Conservation (phyloP, 2,888 invertebrate species). For the Omphaloscelis lunosa region DNA sequence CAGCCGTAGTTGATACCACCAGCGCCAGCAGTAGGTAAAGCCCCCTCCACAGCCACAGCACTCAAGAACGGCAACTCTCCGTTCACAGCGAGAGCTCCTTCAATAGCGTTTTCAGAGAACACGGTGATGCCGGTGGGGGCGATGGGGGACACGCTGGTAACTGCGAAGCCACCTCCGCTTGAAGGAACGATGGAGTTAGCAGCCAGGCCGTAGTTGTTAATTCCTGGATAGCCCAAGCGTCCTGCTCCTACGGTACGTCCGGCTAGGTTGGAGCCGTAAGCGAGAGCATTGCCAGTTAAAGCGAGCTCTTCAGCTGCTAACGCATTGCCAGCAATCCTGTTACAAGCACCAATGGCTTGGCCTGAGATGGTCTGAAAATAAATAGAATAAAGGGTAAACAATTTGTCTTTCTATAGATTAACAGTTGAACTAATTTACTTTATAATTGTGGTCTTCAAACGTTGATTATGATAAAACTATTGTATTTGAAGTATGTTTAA, state of each 20-base stretch:
- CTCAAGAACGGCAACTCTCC: constrained; percentile 75
- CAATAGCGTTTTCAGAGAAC: constrained; percentile 75
- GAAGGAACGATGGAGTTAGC: constrained; percentile 47
- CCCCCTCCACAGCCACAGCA: constrained; percentile 71
- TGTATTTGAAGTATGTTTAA: background rate
- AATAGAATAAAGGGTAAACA: background rate
- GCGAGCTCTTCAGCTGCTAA: constrained; percentile 59
- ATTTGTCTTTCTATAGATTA: background rate
- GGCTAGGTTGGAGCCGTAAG: constrained; percentile 44
- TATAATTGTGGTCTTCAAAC: background rate
- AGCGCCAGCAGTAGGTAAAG: constrained; percentile 68
- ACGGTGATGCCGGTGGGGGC: constrained; percentile 73
- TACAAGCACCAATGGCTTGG: constrained; percentile 53
- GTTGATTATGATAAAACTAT: too few species aligned
- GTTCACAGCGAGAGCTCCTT: constrained; percentile 68
- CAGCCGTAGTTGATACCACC: constrained; percentile 68
- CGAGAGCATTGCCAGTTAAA: constrained; percentile 34
- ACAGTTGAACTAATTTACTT: background rate
- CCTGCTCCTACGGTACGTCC: constrained; percentile 19
- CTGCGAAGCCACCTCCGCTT: constrained; percentile 64
- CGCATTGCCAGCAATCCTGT: constrained; percentile 15
- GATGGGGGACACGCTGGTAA: constrained; percentile 71
- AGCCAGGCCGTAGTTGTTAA: constrained; percentile 22
- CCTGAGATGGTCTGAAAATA: constrained; percentile 49
- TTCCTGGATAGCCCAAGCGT: constrained; percentile 20